These are phyloP conservation scores for Odontomyia ornata DNA, from an alignment of 2,888 invertebrate species.

Conservation along the genomic window DNA sequence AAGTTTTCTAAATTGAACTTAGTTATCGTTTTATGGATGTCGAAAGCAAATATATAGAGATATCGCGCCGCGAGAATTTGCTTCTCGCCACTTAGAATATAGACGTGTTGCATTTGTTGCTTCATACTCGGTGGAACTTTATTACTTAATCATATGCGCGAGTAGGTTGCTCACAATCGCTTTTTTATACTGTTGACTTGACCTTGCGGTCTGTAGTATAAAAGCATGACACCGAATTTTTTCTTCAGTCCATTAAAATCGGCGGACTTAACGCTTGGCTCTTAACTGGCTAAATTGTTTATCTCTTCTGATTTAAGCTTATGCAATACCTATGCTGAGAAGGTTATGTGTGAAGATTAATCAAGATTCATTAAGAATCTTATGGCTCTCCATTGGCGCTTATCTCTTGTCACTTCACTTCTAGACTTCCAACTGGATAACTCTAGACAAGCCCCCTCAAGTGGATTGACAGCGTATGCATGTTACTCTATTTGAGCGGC, in stretches of 20 bases:
- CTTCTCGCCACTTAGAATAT: neutral
- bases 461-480: no score
- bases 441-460: no score
- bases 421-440: no score
- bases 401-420: no score
- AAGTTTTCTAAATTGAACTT: no score
- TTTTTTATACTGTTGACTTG: neutral
- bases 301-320: neutral
- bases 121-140: neutral
- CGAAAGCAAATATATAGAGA: no score
- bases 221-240: constrained; percentile 11
- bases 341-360: constrained; percentile 12
- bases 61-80: neutral
- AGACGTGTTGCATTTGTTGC: neutral
- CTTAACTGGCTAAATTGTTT: neutral
- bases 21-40: no score
- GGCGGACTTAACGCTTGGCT: neutral
- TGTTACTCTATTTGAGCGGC: no score
- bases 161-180: neutral
- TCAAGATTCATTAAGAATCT: neutral
- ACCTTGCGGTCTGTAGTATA: neutral
- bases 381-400: neutral
- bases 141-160: constrained; percentile 5
- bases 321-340: neutral
- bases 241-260: neutral